Base-by-base conservation (phyloP, 2,797 vertebrate genomes). In the Nannoperca obscura region DNA sequence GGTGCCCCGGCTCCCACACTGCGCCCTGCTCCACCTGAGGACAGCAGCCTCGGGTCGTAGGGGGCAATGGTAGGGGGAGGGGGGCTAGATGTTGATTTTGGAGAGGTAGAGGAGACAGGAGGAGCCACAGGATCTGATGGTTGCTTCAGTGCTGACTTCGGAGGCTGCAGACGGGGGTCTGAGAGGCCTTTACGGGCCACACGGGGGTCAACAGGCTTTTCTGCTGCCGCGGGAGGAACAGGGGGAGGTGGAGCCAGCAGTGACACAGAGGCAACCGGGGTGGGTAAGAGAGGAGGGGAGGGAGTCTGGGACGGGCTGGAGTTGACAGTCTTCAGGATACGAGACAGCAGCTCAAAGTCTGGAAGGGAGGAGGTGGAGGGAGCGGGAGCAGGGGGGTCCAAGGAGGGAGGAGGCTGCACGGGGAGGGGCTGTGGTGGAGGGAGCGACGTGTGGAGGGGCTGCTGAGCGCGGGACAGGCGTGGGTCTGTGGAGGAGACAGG, bases 291-390 rank as follows among this genome's bases (percentile, higher is more conserved):
- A 80, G 91, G 32, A 87, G 90, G 38, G n/a, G 90, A 90, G 10
- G 89, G 66, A 7, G 79, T 83, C 75, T 93, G 92, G 60, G 93
- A 86, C 0, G 95, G 85, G 68, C 95, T 76, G 38, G 96, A 94
- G 0, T 92, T 96, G 36, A 98, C 97, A 0, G 96, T 98, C 88
- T 99, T 97, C 42, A 99, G 89, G 44, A 99, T 97, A 12, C 97
- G 95, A 1, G 97, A 98, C 0, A 99, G 92, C 7, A 99, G 95
- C 90, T 98, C 97, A 67, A 98, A 97, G 86, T 99, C 97, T 0
- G 97, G 97, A n/a, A 98, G 92, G 38, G 76, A 88, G 14, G 95
- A 74, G 19, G 81, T 6, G 0, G 95, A 88, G 0, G 94, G 27
- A 0, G 95, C 93, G 76, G 66, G 87, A 22, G 77, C 47, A 42